Conservation (phyloP, 2,113 vertebrate genomes). For the Clinocottus analis region DNA sequence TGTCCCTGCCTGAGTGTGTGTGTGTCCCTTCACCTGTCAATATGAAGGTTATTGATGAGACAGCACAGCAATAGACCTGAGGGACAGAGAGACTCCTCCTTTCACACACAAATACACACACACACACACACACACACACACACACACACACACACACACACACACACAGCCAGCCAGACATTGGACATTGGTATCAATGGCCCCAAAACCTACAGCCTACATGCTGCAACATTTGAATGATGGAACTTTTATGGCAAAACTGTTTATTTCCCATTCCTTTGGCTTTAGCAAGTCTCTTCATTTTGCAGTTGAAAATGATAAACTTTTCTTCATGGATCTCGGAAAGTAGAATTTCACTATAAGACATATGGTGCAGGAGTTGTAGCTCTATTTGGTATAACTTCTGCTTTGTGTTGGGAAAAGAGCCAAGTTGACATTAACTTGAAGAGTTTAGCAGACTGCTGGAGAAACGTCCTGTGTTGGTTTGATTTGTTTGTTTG, state of each 20-base stretch:
- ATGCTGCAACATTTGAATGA: background rate
- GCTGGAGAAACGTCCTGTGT: too few relatives aligned
- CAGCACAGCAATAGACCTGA: conserved; percentile 61
- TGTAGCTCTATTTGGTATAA: background rate
- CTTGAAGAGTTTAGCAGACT: background rate
- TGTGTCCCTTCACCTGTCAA: conserved; percentile 55
- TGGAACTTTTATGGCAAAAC: background rate
- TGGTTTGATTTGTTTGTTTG: too few relatives aligned
- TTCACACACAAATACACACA: conserved; percentile 22
- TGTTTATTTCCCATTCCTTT: background rate
- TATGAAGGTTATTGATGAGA: conserved; percentile 71
- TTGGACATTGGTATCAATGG: too few relatives aligned
- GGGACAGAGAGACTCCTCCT: conserved; percentile 34
- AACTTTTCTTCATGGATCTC: background rate
- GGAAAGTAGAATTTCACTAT: background rate
- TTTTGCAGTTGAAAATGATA: background rate
- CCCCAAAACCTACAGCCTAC: background rate
- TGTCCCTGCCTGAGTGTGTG: conserved; percentile 45
- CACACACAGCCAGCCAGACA: too few relatives aligned
- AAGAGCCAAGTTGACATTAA: background rate
- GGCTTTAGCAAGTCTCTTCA: background rate
- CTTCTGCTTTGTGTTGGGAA: background rate
- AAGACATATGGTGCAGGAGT: background rate
- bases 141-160: too few relatives aligned
- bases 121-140: background rate